These are phyloP conservation scores for Chelonus insularis DNA, from an alignment of 1,140 invertebrate species.

Conservation along the genomic window DNA sequence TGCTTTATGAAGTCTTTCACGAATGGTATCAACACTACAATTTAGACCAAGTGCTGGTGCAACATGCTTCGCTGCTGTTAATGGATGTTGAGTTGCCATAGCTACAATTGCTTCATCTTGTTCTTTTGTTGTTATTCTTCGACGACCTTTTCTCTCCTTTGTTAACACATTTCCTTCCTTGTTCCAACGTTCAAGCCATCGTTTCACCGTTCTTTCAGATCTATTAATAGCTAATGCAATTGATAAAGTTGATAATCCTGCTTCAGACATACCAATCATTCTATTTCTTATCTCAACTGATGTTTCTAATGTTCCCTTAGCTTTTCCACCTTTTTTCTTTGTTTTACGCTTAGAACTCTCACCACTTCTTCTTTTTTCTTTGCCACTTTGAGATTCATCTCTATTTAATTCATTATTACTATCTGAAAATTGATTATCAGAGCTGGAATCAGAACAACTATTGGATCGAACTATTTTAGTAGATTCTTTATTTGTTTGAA, in stretches of 20 bases:
- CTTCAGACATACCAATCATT: conserved; percentile 59
- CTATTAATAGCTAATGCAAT: conserved; percentile 57
- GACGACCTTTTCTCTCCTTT: conserved; percentile 56
- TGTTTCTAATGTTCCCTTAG: conserved; percentile 56
- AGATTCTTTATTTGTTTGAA: not conserved
- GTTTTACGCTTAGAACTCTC: conserved; percentile 18
- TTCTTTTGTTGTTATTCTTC: conserved; percentile 57
- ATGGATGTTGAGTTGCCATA: conserved; percentile 55
- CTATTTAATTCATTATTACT: conserved; percentile 28
- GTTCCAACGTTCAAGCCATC: conserved; percentile 57
- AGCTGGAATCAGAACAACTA: conserved; percentile 39
- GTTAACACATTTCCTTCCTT: conserved; percentile 59
- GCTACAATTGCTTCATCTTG: conserved; percentile 56
- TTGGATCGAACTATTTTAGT: conserved; percentile 20
- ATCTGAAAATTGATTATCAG: conserved; percentile 39
- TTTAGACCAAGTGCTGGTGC: conserved; percentile 55
- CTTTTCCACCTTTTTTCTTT: conserved; percentile 56
- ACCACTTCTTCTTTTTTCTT: not conserved
- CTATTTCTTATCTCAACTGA: conserved; percentile 57
- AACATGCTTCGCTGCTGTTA: conserved; percentile 56
- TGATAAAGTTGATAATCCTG: conserved; percentile 56
- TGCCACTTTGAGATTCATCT: conserved; percentile 27
- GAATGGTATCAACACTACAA: conserved; percentile 56
- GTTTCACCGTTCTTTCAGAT: conserved; percentile 57
- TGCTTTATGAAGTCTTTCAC: conserved; percentile 56